Conservation (phyloP, 2,888 invertebrate species). For the Mimumesa dahlbomi region DNA sequence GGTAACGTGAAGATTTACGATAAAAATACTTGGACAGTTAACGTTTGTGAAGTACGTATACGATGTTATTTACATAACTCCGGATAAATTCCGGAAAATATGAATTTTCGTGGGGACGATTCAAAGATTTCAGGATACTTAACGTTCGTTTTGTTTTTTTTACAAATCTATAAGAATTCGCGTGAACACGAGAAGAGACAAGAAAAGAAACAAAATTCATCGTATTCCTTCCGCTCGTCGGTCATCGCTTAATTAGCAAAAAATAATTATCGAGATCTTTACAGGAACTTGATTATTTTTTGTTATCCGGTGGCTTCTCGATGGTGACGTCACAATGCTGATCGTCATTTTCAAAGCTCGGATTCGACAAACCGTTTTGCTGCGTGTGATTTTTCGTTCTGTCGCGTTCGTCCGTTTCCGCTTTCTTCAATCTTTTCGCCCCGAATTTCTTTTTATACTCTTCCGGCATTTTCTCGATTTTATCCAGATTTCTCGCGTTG, state of each 20-base stretch:
- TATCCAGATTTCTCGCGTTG: conserved; percentile 71
- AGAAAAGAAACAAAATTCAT: no score
- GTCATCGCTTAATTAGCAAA: not conserved
- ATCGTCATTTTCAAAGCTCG: conserved; percentile 53
- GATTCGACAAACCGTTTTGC: conserved; percentile 57
- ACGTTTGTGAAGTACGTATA: conserved; percentile 32
- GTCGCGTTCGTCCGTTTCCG: conserved; percentile 11
- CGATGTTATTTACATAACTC: conserved; percentile 8
- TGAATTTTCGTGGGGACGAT: no score
- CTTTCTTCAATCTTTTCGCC: conserved; percentile 17
- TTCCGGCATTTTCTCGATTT: conserved; percentile 56
- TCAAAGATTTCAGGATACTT: no score
- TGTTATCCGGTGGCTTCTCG: conserved; percentile 59
- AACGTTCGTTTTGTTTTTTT: no score
- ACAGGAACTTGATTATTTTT: conserved; percentile 34
- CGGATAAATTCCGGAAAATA: no score
- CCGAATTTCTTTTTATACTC: conserved; percentile 15
- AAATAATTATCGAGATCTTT: conserved; percentile 22
- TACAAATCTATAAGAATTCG: no score
- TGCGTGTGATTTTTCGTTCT: conserved; percentile 21
- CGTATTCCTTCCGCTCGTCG: not conserved
- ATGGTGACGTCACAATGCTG: conserved; percentile 61
- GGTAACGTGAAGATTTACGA: not conserved
- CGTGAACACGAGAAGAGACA: no score
- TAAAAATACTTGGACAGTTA: conserved; percentile 16